Evolutionary conservation across 1,140 invertebrate species (phyloP), one percentile per base, ranked within the genome.

Genomic region (Sycophila sp.): DNA sequence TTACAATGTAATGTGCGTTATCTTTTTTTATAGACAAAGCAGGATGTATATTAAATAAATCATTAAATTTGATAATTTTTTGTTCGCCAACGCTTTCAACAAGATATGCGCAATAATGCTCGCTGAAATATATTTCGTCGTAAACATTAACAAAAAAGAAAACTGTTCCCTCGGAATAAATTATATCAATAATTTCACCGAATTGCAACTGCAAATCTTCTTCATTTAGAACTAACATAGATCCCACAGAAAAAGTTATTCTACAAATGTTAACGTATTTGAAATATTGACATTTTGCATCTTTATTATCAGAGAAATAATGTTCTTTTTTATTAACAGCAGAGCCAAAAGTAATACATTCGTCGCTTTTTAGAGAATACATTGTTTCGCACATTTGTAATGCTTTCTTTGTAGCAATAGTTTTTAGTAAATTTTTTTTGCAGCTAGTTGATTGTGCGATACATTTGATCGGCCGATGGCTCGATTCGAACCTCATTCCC

Each of bases 401-500:
- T 22, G 10, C 34, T 71, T 42, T 2, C 11, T 63, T 63, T 2
- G 17, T 63, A 4, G 60, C 28, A 17, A 63, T 63, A 4, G 60
- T 63, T 30, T 19, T 49, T 34, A 63, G 17, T 32, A 63, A 49
- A 32, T 63, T 63, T 32, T 1, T 63, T 26, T 42, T 42, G 17
- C 19, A 26, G 55, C 36, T 53, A 15, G 42, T 60, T 15, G 42
- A 49, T 42, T 59, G 10, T 40, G 56, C 62, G 4, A 26, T 51
- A 1, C 15, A 38, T 60, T 66, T 65, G 45, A 60, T 49, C 17
- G 6, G n/a, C 10, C 55, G 53, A 30, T 65, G 69, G 59, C 28
- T 34, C 3, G 69, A 71, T 34, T 71, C 69, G 34, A 59, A 71
- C 17, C 69, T 60, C 69, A 71, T 71, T n/a, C 38, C 6, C 62